A percentile compares a stretch with the other conserved stretches of the same genome.
Evolutionary conservation across 2,888 invertebrate species (phyloP).

Genomic region (Ornithoptera priamus): DNA sequence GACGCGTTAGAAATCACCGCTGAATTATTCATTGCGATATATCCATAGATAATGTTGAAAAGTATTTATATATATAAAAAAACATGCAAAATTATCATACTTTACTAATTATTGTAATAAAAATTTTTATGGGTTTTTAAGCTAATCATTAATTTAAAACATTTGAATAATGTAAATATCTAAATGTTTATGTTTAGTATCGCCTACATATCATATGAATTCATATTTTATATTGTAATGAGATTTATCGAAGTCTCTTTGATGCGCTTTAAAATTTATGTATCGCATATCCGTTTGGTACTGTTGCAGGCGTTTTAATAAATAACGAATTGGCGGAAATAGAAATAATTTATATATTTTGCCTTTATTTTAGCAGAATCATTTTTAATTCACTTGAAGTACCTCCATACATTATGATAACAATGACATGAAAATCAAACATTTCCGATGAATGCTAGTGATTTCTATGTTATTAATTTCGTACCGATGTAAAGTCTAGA

Average conservation of each 20-base stretch:
- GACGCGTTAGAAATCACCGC: constrained; percentile 12
- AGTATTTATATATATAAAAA: not conserved
- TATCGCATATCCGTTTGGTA: not conserved
- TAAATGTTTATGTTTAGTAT: not conserved
- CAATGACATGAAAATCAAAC: too few species aligned
- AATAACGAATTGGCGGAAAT: not conserved
- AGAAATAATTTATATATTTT: not conserved
- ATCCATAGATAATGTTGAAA: constrained; percentile 1
- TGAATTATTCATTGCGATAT: constrained; percentile 17
- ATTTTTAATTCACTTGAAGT: not conserved
- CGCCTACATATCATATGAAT: not conserved
- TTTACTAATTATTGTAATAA: not conserved
- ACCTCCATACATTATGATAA: not conserved
- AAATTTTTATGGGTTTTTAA: not conserved
- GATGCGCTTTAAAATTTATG: not conserved
- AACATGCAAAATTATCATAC: not conserved
- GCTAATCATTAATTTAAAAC: not conserved
- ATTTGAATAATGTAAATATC: not conserved
- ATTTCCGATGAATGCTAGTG: too few species aligned
- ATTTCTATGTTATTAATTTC: too few species aligned
- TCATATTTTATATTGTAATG: not conserved
- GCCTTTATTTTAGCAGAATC: not conserved
- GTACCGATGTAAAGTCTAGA: too few species aligned
- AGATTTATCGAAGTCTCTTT: not conserved
- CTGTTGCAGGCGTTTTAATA: not conserved